A percentile compares a stretch with the other conserved stretches of the same genome.
Conservation (phyloP, 2,888 invertebrate species). For the Andrena bucephala region DNA sequence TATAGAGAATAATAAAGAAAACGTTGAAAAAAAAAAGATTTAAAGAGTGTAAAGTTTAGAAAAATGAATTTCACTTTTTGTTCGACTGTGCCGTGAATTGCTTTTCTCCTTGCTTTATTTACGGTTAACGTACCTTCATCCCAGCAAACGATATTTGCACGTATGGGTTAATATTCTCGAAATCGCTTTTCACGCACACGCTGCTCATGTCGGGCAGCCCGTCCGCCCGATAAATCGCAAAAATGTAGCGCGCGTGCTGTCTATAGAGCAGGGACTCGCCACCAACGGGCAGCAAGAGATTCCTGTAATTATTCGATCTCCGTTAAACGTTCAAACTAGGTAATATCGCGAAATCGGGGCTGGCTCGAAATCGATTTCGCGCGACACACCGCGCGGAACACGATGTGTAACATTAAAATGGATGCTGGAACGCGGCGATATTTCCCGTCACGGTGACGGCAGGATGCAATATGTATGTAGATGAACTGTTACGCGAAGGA, state of each 20-base stretch:
- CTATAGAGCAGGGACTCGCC: conserved; percentile 85
- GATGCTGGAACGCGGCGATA: background rate
- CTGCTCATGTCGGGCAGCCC: conserved; percentile 84
- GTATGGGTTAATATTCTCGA: conserved; percentile 84
- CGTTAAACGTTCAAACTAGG: conserved; percentile 30
- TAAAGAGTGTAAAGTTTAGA: no score
- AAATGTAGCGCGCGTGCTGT: conserved; percentile 86
- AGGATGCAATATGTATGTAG: conserved; percentile 51
- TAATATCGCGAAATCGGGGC: background rate
- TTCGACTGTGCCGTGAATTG: background rate
- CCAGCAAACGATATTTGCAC: conserved; percentile 89
- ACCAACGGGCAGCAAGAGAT: conserved; percentile 88
- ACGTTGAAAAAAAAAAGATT: no score
- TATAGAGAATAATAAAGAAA: no score
- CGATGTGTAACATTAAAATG: conserved; percentile 25
- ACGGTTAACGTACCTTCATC: conserved; percentile 85
- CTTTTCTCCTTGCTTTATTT: background rate
- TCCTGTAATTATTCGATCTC: conserved; percentile 85
- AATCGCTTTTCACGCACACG: conserved; percentile 71
- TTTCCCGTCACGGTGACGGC: background rate
- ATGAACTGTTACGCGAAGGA: conserved; percentile 6
- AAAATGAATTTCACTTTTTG: no score
- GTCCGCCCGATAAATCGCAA: conserved; percentile 87
- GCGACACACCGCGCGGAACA: conserved; percentile 9
- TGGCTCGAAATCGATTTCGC: conserved; percentile 13